Evolutionary conservation across 1,140 invertebrate genomes (phyloP), one percentile per base, ranked within the genome.

Genomic region (Drosophila suzukii): DNA sequence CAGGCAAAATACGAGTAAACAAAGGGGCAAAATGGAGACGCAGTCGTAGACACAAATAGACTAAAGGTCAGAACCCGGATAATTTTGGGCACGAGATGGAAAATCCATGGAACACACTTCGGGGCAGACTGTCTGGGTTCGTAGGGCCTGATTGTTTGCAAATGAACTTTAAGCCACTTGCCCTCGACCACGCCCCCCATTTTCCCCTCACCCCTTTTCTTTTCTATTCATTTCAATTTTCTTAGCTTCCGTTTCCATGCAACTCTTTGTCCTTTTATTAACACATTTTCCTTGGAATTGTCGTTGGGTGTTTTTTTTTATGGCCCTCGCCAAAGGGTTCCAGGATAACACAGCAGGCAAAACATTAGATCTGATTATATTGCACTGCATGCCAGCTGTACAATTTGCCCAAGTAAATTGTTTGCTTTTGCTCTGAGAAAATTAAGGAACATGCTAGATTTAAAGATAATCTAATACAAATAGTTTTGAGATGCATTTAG

Each of bases 181-280:
- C 32, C 59, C 51, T 71, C 20, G 39, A 24, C 36, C 17, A 11
- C 32, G 15, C 27, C 46, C 24, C 24, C 38, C 20, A 2, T 38
- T 1, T 0, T 10, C 11, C 51, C 24, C 5, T 15, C 17, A 27
- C 34, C 12, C 32, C 41, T 2, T 6, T 15, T 20, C 20, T 36
- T 6, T 20, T 34, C 60, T 47, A 79, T 79, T 81, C 44, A 78
- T 82, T 74, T 78, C 60, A 65, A 74, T 82, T 77, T 82, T 78
- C 49, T 74, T 49, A 41, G 54, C 55, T 50, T 70, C 59, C 15
- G 32, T 47, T 62, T 30, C 55, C 39, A 41, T 39, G 62, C 53
- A 49, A 68, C 58, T 81, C 67, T 53, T 77, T 73, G 61, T 83
- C 54, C 47, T 82, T 83, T 83, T 82, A 83, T 75, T 78, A 78